Evolutionary conservation across 1,140 invertebrate genomes (phyloP).

Genomic region (Atopsyche davidsoni): DNA sequence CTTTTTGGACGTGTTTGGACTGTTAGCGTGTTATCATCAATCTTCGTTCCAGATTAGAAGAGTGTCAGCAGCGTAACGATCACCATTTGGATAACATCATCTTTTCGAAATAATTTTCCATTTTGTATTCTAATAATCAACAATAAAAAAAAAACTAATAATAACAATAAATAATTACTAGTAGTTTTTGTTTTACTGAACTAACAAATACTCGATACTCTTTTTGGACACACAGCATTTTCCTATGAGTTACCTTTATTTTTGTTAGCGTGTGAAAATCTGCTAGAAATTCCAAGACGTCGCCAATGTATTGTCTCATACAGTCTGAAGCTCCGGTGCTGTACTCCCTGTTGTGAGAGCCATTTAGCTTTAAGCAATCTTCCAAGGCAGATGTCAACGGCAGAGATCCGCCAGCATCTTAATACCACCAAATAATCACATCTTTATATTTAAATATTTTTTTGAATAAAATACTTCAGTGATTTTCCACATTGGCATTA

Average conservation of each 20-base stretch:
- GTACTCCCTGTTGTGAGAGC: slow-evolving; percentile 39
- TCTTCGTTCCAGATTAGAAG: no score
- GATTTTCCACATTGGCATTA: neutral
- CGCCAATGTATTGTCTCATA: slow-evolving; percentile 85
- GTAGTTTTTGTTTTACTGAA: no score
- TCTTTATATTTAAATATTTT: neutral
- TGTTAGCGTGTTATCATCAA: no score
- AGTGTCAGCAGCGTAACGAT: no score
- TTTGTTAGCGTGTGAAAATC: slow-evolving; percentile 96
- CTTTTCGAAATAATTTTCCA: no score
- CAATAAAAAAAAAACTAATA: no score
- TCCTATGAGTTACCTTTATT: slow-evolving; percentile 93
- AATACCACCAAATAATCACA: neutral
- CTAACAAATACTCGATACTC: no score
- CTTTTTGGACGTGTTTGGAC: no score
- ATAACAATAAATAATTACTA: no score
- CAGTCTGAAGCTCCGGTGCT: slow-evolving; percentile 89
- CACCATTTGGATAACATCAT: no score
- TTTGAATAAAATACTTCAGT: neutral
- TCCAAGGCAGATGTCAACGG: slow-evolving; percentile 56
- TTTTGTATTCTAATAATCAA: no score
- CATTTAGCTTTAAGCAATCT: slow-evolving; percentile 33
- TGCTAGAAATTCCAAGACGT: slow-evolving; percentile 91
- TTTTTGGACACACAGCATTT: no score
- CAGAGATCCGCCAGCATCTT: slow-evolving; percentile 56